Base-by-base conservation (phyloP, 2,113 vertebrate genomes). In the Sula dactylatra region DNA sequence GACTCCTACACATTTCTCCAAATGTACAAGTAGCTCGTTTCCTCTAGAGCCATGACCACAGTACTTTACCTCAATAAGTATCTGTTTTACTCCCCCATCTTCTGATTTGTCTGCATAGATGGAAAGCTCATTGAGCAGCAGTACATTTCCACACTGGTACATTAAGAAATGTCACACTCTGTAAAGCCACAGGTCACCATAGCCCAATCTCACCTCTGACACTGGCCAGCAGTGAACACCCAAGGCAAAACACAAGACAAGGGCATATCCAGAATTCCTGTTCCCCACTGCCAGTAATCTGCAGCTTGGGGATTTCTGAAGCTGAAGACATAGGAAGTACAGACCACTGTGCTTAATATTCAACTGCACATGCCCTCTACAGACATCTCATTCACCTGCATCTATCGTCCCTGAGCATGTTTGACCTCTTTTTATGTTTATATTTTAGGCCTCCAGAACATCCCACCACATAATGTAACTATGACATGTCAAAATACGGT, bases 21-120 rank as follows among this genome's bases (percentile, higher is more conserved):
- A 42, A 36, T 0, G 7, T 20, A 32, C 27, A 13, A 0, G 2
- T 8, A 55, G 19, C 12, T 70, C 2, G 0, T 20, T 82, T 62
- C 38, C 36, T 31, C 19, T 9, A 40, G 21, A 73, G 19, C 21
- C 31, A 31, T 12, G 13, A 56, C 7, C 27, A 42, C 13, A 47
- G 44, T 26, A 32, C 36, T 14, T 31, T n/a, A 13, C 38, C 14
- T 81, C 67, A 9, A 0, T 9, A 42, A 49, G n/a, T 27, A 44
- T 19, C 40, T 32, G 11, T 7, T 77, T 44, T 56, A 50, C 26
- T 24, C 16, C 44, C 25, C 27, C 17, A 18, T 20, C 42, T 45
- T 84, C 52, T 16, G 13, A 14, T 70, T 50, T 40, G 22, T 44
- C 61, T 38, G 7, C 50, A 65, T 22, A 31, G 19, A 21, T 10